A percentile compares a stretch with the other conserved stretches of the same genome.
Conservation (phyloP, 2,113 vertebrate species). For the Calidris pygmaea region DNA sequence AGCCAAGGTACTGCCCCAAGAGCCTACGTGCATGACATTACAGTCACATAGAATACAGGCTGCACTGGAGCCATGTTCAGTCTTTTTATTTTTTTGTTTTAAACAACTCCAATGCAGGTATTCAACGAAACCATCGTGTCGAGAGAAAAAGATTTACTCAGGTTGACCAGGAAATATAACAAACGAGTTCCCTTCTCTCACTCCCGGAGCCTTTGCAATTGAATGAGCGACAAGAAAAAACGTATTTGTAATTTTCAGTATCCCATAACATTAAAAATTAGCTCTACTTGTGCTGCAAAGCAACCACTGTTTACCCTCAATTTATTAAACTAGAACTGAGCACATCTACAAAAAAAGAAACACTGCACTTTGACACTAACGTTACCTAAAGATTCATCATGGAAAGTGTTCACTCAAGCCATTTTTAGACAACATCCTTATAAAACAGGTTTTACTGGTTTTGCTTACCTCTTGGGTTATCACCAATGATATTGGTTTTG, state of each 20-base stretch:
- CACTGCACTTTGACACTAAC: not conserved
- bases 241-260: not conserved
- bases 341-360: not conserved
- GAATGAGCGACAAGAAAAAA: not conserved
- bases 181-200: not conserved
- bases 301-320: not conserved
- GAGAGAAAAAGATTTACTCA: not conserved
- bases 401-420: not conserved
- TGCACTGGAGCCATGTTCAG: not conserved
- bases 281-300: not conserved
- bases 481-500: constrained; percentile 89
- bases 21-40: not conserved
- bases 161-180: not conserved
- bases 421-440: not conserved
- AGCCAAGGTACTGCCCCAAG: not conserved
- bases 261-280: not conserved
- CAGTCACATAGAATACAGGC: not conserved
- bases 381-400: not conserved
- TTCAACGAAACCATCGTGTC: not conserved
- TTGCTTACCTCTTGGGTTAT: constrained; percentile 86
- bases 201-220: not conserved
- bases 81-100: not conserved
- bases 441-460: not conserved
- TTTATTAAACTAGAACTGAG: not conserved
- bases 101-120: not conserved